Evolutionary conservation across 2,888 invertebrate genomes (phyloP).

Genomic region (Hypercompe scribonia): DNA sequence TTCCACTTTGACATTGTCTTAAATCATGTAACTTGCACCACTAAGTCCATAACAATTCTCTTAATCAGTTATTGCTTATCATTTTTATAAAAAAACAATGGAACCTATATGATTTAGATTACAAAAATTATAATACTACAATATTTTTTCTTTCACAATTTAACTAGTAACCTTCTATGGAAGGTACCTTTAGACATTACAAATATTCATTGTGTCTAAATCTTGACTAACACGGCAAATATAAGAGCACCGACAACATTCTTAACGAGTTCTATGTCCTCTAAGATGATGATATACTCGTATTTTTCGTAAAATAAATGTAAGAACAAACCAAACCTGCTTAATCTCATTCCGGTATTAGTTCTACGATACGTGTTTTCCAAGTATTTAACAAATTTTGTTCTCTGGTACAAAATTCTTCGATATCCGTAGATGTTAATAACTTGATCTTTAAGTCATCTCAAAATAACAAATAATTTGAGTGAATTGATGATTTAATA

Average conservation of each 20-base stretch:
- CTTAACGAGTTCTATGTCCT: constrained; percentile 12
- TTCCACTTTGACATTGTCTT: background rate
- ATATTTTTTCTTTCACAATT: background rate
- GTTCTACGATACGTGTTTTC: constrained; percentile 6
- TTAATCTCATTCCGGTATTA: constrained; percentile 7
- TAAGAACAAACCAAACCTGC: constrained; percentile 12
- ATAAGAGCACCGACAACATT: background rate
- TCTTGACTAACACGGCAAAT: background rate
- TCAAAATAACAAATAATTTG: too few relatives aligned
- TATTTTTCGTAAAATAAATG: background rate
- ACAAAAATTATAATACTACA: too few relatives aligned
- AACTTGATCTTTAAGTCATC: background rate
- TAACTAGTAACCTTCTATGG: background rate
- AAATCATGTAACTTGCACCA: background rate
- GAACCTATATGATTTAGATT: too few relatives aligned
- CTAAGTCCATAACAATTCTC: background rate
- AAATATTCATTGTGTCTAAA: background rate
- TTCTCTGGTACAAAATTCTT: background rate
- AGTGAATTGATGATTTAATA: background rate
- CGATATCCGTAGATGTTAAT: background rate
- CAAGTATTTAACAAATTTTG: background rate
- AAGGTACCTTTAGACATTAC: background rate
- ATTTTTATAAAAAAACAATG: too few relatives aligned
- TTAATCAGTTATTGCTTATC: too few relatives aligned
- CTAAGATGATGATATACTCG: background rate